phyloP scores from a whole-genome alignment of 2,797 vertebrate genomes.

The Heliangelus exortis region DNA sequence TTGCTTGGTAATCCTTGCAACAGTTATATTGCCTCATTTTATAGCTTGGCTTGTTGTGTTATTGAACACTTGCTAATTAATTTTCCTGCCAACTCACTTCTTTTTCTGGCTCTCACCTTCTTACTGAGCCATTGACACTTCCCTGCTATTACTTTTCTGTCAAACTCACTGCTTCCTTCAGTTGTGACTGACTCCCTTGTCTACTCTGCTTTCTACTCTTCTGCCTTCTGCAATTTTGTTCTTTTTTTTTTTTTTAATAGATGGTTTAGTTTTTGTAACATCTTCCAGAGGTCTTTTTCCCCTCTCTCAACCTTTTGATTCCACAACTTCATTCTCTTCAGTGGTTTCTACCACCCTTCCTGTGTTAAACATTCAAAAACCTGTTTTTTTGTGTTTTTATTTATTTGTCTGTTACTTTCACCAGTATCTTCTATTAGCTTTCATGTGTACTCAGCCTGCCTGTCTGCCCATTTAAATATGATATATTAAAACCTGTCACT shows the following conservation, averaged over 20 bases:
- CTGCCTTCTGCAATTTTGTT: not conserved
- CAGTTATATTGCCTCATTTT: constrained; percentile 3
- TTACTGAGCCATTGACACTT: not conserved
- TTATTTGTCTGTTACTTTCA: not conserved
- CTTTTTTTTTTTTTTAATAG: not conserved
- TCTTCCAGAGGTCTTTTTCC: not conserved
- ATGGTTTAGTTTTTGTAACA: not conserved
- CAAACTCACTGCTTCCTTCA: not conserved
- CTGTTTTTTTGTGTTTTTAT: not conserved
- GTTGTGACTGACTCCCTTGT: not conserved
- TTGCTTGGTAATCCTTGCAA: constrained; percentile 15
- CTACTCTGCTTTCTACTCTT: not conserved
- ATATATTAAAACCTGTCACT: not conserved
- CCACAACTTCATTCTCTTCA: not conserved
- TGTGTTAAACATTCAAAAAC: not conserved
- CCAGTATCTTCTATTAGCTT: not conserved
- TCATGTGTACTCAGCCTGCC: not conserved
- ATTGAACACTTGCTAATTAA: not conserved
- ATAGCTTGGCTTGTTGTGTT: not conserved
- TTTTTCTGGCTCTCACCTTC: constrained; percentile 12
- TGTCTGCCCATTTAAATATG: not conserved
- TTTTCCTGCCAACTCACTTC: not conserved
- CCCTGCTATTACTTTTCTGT: not conserved
- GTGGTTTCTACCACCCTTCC: not conserved
- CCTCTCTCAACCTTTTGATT: not conserved